Conservation (phyloP, 2,888 invertebrate genomes). For the Cantharis lateralis region DNA sequence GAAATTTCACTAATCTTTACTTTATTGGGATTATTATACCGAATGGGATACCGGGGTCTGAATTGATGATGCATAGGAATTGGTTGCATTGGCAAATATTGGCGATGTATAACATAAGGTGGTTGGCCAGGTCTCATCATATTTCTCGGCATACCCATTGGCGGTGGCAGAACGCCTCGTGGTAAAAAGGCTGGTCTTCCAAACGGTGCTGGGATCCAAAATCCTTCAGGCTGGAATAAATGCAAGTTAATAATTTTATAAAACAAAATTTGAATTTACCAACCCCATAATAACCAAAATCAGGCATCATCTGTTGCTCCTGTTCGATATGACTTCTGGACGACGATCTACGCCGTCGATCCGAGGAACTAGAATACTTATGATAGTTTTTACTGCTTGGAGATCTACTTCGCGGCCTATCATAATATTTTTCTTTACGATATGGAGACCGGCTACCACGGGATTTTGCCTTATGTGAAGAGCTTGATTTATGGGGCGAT, state of each 20-base stretch:
- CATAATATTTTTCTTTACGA: background rate
- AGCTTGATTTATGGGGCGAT: background rate
- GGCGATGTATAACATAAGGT: conserved; percentile 9
- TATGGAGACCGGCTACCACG: background rate
- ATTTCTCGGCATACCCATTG: conserved; percentile 5
- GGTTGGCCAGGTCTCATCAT: conserved; percentile 11
- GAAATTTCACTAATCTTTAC: background rate
- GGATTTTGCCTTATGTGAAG: background rate
- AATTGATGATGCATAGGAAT: conserved; percentile 11
- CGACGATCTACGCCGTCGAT: background rate
- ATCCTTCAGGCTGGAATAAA: conserved; percentile 14
- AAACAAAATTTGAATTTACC: background rate
- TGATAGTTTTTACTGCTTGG: background rate
- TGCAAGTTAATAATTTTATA: background rate
- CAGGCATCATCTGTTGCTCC: background rate
- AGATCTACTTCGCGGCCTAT: background rate
- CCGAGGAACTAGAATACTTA: conserved; percentile 7
- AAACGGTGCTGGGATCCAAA: conserved; percentile 19
- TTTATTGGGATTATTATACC: conserved; percentile 5
- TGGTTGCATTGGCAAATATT: conserved; percentile 12
- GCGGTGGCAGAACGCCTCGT: conserved; percentile 11
- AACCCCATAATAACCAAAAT: conserved; percentile 25
- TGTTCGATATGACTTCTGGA: background rate
- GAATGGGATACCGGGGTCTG: conserved; percentile 8
- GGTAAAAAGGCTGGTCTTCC: conserved; percentile 21